A percentile compares a stretch with the other conserved stretches of the same genome.
Conservation (phyloP, 2,113 vertebrate genomes). For the Eubucco bourcierii region DNA sequence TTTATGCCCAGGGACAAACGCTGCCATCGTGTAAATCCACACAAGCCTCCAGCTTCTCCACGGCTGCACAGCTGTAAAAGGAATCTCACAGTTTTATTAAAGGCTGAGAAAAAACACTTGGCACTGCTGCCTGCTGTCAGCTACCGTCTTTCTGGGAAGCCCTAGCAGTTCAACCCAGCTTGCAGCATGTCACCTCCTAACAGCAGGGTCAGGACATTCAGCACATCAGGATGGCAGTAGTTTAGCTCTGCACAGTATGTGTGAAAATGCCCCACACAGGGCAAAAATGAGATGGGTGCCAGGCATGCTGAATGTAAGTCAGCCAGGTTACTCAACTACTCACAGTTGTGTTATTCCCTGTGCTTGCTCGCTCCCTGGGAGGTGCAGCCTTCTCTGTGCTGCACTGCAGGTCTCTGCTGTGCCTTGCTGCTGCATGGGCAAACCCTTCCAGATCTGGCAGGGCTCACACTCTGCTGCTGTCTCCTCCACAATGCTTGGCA, state of each 20-base stretch:
- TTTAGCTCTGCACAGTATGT: not conserved
- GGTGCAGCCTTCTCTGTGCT: not conserved
- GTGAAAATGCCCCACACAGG: not conserved
- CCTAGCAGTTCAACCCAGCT: not conserved
- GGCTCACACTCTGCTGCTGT: not conserved
- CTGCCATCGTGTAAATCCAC: conserved; percentile 50
- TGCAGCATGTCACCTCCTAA: not conserved
- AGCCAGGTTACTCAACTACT: not conserved
- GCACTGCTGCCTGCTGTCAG: conserved; percentile 44
- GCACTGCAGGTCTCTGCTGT: not conserved
- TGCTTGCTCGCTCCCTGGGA: not conserved
- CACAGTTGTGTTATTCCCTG: accelerated
- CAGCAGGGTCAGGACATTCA: not conserved
- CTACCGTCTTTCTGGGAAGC: conserved; percentile 36
- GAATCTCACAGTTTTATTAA: conserved; percentile 70
- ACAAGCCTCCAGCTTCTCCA: conserved; percentile 38
- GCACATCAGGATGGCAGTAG: not conserved
- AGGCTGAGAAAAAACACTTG: conserved; percentile 61
- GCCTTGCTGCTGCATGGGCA: not conserved
- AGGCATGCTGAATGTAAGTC: not conserved
- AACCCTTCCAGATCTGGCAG: not conserved
- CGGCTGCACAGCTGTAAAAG: conserved; percentile 61
- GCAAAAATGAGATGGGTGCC: not conserved
- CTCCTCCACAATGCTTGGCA: accelerated
- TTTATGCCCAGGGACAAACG: not conserved